Percentiles rank a stretch among this genome's conserved stretches.
Conservation (phyloP, 2,113 vertebrate genomes). For the Amphiprion ocellaris region DNA sequence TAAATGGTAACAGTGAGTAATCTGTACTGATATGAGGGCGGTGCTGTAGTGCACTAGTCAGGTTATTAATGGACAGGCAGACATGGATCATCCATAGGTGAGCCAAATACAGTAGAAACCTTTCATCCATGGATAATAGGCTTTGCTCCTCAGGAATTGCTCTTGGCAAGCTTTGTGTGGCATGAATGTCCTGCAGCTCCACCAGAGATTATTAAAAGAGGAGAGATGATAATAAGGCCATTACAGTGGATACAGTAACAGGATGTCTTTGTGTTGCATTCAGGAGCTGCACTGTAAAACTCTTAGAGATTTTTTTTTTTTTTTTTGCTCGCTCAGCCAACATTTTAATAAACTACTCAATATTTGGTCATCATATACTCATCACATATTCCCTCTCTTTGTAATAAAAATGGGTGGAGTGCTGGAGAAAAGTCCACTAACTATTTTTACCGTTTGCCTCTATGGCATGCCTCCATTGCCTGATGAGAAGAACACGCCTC, state of each 20-base stretch:
- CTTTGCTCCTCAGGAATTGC: constrained; percentile 56
- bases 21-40: constrained; percentile 13
- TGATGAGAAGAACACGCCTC: constrained; percentile 49
- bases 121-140: constrained; percentile 70
- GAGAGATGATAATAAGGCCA: constrained; percentile 34
- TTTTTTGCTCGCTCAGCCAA: neutral
- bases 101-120: constrained; percentile 55
- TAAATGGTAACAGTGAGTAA: neutral
- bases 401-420: constrained; percentile 61
- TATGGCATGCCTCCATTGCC: constrained; percentile 27
- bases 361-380: constrained; percentile 14
- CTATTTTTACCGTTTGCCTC: constrained; percentile 48
- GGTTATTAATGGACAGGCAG: constrained; percentile 52
- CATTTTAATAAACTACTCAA: neutral
- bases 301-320: neutral
- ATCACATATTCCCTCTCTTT: constrained; percentile 20
- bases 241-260: constrained; percentile 24
- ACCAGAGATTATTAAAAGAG: constrained; percentile 51
- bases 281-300: constrained; percentile 8
- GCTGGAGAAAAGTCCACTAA: constrained; percentile 14
- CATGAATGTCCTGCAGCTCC: constrained; percentile 44
- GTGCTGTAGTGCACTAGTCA: constrained; percentile 5
- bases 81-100: constrained; percentile 56
- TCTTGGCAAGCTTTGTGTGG: constrained; percentile 46
- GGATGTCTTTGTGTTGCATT: constrained; percentile 31